phyloP scores from a whole-genome alignment of 2,113 vertebrate genomes.

The Hippoglossus stenolepis region DNA sequence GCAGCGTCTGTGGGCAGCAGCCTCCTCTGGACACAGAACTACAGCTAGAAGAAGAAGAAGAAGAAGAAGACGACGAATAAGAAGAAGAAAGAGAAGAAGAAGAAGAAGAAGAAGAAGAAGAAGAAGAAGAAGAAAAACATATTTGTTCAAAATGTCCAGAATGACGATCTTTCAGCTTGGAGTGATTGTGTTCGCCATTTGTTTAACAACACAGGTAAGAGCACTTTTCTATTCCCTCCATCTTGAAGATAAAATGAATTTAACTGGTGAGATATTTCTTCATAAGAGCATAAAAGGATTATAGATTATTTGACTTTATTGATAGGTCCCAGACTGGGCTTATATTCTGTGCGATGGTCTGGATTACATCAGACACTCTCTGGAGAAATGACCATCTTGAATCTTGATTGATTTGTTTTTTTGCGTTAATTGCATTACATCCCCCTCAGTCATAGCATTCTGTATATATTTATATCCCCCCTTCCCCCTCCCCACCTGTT shows the following conservation, averaged over 20 bases:
- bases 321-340: no score
- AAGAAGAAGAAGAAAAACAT: conserved; percentile 26
- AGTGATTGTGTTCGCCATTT: conserved; percentile 75
- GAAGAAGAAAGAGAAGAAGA: not conserved
- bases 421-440: not conserved
- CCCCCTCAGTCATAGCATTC: not conserved
- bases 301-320: no score
- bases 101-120: not conserved
- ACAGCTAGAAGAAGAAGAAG: no score
- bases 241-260: no score
- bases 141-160: conserved; percentile 65
- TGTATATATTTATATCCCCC: not conserved
- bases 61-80: conserved; percentile 11
- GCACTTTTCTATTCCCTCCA: not conserved
- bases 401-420: no score
- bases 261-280: not conserved
- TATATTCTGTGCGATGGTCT: no score
- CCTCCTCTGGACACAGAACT: conserved; percentile 39
- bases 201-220: conserved; percentile 81
- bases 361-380: no score
- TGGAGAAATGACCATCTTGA: no score
- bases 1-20: conserved; percentile 40
- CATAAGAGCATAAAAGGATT: not conserved
- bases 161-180: conserved; percentile 73
- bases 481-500: not conserved